A percentile compares a stretch with the other conserved stretches of the same genome.
These are phyloP conservation scores for Drosophila helvetica DNA, from an alignment of 2,888 invertebrate genomes.

Conservation along the genomic window DNA sequence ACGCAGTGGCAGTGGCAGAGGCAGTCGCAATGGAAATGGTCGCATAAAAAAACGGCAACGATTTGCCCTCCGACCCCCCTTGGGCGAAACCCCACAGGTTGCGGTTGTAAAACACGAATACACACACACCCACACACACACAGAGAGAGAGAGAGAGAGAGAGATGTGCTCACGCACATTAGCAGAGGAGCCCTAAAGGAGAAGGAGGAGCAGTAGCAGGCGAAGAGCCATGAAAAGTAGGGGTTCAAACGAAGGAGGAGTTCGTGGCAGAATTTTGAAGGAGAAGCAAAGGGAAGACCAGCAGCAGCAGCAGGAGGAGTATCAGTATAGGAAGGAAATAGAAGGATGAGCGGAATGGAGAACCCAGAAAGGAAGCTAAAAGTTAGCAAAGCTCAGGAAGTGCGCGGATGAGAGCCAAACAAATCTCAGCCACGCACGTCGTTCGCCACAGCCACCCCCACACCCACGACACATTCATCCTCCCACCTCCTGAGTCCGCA, in stretches of 20 bases:
- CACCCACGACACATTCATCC: slow-evolving; percentile 24
- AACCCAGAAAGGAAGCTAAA: slow-evolving; percentile 25
- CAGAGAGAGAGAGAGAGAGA: slow-evolving; percentile 18
- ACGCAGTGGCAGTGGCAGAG: slow-evolving; percentile 57
- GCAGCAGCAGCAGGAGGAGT: neutral
- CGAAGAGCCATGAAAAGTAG: neutral
- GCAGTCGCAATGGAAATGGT: slow-evolving; percentile 73
- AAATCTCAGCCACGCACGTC: slow-evolving; percentile 75
- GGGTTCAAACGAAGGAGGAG: neutral
- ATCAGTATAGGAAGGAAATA: neutral
- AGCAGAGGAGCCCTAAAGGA: slow-evolving; percentile 37
- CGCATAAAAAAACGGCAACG: slow-evolving; percentile 68
- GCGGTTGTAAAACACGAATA: slow-evolving; percentile 76
- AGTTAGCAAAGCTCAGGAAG: slow-evolving; percentile 46
- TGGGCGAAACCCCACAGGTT: slow-evolving; percentile 39
- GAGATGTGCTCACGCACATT: slow-evolving; percentile 56
- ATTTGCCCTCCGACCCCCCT: slow-evolving; percentile 22
- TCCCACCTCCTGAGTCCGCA: slow-evolving; percentile 6
- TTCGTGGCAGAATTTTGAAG: neutral
- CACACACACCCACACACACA: slow-evolving; percentile 50
- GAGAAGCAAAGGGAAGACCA: neutral
- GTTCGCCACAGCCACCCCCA: slow-evolving; percentile 34
- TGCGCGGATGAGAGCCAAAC: slow-evolving; percentile 60
- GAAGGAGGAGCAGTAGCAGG: neutral
- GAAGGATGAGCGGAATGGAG: neutral